Conservation (phyloP, 2,113 vertebrate genomes). For the Mustelus asterias region DNA sequence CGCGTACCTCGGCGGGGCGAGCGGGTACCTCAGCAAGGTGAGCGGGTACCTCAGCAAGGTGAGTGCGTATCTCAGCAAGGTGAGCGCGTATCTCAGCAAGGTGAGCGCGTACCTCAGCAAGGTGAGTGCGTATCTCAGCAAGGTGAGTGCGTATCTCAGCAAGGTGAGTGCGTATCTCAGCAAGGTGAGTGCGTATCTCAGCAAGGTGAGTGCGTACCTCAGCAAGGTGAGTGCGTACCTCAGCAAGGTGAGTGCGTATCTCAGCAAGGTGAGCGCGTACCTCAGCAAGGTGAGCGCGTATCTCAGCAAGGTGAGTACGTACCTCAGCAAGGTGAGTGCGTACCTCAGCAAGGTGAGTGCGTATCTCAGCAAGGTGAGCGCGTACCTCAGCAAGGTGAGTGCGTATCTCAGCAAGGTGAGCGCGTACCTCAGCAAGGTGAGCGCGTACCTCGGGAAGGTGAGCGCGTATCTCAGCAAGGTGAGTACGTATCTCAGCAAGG, state of each 20-base stretch:
- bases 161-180: constrained; percentile 58
- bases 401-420: background rate
- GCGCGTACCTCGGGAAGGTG: background rate
- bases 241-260: background rate
- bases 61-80: no score
- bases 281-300: background rate
- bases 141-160: no score
- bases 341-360: no score
- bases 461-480: background rate
- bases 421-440: background rate
- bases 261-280: no score
- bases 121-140: no score
- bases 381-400: no score
- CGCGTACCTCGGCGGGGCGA: constrained; percentile 75
- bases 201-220: constrained; percentile 41
- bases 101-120: no score
- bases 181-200: constrained; percentile 45
- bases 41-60: no score
- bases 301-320: constrained; percentile 46
- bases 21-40: no score
- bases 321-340: constrained; percentile 51
- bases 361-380: no score
- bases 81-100: constrained; percentile 68
- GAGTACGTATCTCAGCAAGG: background rate
- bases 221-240: background rate